Percentiles rank a stretch among this genome's conserved stretches.
Conservation (phyloP, 2,888 invertebrate species). For the Crossocerus cetratus region DNA sequence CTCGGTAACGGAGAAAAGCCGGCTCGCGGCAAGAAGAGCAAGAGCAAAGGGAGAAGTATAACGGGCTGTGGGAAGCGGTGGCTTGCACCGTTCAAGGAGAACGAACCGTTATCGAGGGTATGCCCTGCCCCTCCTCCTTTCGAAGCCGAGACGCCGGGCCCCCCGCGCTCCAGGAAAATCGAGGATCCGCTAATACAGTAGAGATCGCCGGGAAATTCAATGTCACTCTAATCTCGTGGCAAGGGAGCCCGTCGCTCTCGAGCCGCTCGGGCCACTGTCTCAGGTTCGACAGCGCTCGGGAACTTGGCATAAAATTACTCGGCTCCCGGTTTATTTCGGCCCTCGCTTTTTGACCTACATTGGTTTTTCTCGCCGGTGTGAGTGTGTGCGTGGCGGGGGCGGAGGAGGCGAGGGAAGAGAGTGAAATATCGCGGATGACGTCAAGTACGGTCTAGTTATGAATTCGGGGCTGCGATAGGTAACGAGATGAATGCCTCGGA, state of each 20-base stretch:
- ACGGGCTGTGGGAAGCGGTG: slow-evolving; percentile 56
- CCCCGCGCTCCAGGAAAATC: slow-evolving; percentile 22
- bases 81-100: slow-evolving; percentile 66
- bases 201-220: slow-evolving; percentile 3
- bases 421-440: slow-evolving; percentile 9
- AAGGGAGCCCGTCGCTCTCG: not conserved
- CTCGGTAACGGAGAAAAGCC: slow-evolving; percentile 32
- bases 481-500: not conserved
- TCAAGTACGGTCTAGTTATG: not conserved
- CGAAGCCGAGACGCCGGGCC: slow-evolving; percentile 30
- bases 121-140: too few species aligned
- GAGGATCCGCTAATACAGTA: slow-evolving; percentile 24
- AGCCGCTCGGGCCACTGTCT: not conserved
- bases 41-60: slow-evolving; percentile 55
- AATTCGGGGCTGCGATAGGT: slow-evolving; percentile 1
- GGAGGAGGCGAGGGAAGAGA: too few species aligned
- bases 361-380: not conserved
- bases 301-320: slow-evolving; percentile 4
- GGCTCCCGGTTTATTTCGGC: not conserved
- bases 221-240: not conserved
- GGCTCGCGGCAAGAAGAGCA: slow-evolving; percentile 38
- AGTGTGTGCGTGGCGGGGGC: not conserved
- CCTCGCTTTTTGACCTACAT: slow-evolving; percentile 1
- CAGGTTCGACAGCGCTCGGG: not conserved
- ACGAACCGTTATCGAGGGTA: slow-evolving; percentile 63